Percentiles rank a stretch among this genome's conserved stretches.
Conservation (phyloP, 2,888 invertebrate genomes). For the Sisyra terminalis region DNA sequence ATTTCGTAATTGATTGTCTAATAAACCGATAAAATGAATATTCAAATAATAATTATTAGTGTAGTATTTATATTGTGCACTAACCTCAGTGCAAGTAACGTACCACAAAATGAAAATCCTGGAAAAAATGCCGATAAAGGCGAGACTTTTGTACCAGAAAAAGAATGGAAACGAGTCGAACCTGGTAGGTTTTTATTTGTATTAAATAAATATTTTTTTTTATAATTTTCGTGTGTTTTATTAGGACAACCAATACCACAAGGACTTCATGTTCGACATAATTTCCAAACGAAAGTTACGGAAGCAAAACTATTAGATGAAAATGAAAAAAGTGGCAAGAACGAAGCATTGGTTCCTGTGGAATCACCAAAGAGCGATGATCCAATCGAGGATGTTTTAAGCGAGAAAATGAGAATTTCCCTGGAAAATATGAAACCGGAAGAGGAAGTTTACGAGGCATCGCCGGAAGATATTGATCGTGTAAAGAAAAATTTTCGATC, state of each 20-base stretch:
- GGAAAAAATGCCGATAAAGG: too few relatives aligned
- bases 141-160: too few relatives aligned
- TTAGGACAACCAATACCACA: conserved; percentile 52
- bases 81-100: too few relatives aligned
- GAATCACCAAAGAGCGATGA: conserved; percentile 16
- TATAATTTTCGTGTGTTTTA: conserved; percentile 12
- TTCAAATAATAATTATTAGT: conserved; percentile 8
- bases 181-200: background rate
- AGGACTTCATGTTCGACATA: conserved; percentile 58
- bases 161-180: background rate
- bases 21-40: conserved; percentile 1
- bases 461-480: conserved; percentile 22
- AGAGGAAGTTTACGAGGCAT: conserved; percentile 17
- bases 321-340: conserved; percentile 14
- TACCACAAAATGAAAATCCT: too few relatives aligned
- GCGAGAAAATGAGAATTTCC: conserved; percentile 21
- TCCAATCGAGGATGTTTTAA: conserved; percentile 16
- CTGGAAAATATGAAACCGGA: conserved; percentile 26
- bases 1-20: background rate
- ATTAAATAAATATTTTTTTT: conserved; percentile 8
- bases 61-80: conserved; percentile 1
- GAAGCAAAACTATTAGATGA: conserved; percentile 56
- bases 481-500: conserved; percentile 32
- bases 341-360: conserved; percentile 11
- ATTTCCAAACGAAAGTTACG: conserved; percentile 54